phyloP scores from a whole-genome alignment of 1,140 invertebrate genomes.

The Wasmannia auropunctata region DNA sequence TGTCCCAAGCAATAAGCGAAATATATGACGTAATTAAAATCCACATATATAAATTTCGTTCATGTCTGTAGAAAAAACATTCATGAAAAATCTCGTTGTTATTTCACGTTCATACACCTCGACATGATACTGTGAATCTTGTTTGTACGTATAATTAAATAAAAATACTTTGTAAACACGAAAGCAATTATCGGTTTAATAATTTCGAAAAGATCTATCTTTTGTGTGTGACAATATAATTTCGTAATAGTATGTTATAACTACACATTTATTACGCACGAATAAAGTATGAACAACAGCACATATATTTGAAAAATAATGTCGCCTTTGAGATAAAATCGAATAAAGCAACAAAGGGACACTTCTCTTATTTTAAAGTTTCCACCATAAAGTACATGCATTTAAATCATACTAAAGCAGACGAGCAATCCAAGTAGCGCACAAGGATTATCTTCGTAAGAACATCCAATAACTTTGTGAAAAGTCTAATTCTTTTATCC shows the following conservation, averaged over 20 bases:
- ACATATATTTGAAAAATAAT: constrained; percentile 2
- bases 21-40: constrained; percentile 61
- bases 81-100: background rate
- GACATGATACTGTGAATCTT: background rate
- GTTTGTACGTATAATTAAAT: background rate
- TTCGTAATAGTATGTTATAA: constrained; percentile 5
- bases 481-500: constrained; percentile 33
- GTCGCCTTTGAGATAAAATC: constrained; percentile 2
- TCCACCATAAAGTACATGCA: constrained; percentile 19
- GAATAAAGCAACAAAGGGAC: background rate
- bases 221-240: background rate
- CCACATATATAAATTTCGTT: background rate
- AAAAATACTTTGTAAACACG: background rate
- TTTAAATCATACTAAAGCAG: constrained; percentile 25
- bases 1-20: constrained; percentile 7
- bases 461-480: constrained; percentile 41
- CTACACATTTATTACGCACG: background rate
- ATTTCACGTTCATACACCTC: background rate
- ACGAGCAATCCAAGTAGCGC: background rate
- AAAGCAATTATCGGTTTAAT: background rate
- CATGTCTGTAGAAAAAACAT: background rate
- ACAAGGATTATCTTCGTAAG: constrained; percentile 20
- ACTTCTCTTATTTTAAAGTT: constrained; percentile 34
- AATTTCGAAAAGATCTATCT: background rate
- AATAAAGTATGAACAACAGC: background rate